These are phyloP conservation scores for Candidula unifasciata DNA, from an alignment of 2,888 invertebrate genomes.

Conservation along the genomic window DNA sequence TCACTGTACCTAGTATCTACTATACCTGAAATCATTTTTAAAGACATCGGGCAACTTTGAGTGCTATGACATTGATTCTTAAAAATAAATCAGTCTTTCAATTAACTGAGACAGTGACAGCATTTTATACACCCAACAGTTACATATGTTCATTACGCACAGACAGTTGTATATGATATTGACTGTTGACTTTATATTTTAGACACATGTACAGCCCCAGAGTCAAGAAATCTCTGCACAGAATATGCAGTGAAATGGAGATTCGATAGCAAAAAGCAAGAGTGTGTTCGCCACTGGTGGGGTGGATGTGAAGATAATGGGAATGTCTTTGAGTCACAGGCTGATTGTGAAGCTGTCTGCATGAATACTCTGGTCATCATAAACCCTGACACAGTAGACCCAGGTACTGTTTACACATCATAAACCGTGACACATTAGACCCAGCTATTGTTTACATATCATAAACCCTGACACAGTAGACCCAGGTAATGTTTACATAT, in stretches of 20 bases:
- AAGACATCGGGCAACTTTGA: too few species aligned
- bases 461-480: conserved; percentile 38
- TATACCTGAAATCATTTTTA: too few species aligned
- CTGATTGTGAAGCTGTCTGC: conserved; percentile 61
- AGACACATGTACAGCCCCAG: conserved; percentile 40
- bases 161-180: too few species aligned
- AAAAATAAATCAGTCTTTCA: too few species aligned
- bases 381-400: conserved; percentile 36
- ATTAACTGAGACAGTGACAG: too few species aligned
- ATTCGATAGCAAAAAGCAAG: conserved; percentile 80
- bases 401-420: conserved; percentile 41
- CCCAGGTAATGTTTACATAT: conserved; percentile 43
- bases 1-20: too few species aligned
- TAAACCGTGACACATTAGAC: background rate
- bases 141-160: too few species aligned
- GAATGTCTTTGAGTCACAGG: conserved; percentile 79
- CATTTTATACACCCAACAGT: too few species aligned
- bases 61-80: too few species aligned
- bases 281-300: conserved; percentile 86
- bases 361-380: conserved; percentile 26
- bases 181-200: background rate
- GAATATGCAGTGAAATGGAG: conserved; percentile 72
- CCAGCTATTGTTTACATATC: background rate
- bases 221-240: conserved; percentile 63
- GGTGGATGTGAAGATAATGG: conserved; percentile 82